Base-by-base conservation (phyloP, 2,888 invertebrate species). In the Acheta domesticus region DNA sequence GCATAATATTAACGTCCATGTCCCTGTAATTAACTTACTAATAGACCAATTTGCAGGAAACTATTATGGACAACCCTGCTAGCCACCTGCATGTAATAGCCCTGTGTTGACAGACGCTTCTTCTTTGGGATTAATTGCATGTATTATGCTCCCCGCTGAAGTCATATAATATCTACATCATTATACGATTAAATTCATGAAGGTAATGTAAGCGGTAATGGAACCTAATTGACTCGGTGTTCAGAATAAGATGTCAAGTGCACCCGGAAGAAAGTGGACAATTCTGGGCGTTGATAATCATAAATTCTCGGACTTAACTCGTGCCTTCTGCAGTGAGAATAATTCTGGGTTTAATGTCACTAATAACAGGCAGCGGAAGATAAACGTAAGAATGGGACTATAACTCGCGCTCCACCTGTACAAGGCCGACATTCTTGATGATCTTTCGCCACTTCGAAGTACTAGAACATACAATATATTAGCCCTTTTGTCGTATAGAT, bases 51-150 rank as follows among this genome's bases (percentile, higher is more conserved):
- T 62, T 19, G 16, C 62, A 62, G 11, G 62, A n/a, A 19, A 62
- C n/a, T 62, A 19, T 62, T n/a, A 62, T 62, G 62, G 3, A n/a
- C 62, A 62, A 62, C 62, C 62, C 62, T 62, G 62, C 14, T 12
- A n/a, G 62, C 14, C 14, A 62, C n/a, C 62, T 19, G 14, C 62
- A 14, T 14, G 62, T 62, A 62, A 62, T 62, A 19, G 62, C 62
- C n/a, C n/a, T 0, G 62, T 62, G 62, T 62, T 14, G 62, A 62
- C 62, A 62, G 62, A 62, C n/a, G n/a, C n/a, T 62, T 62, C 14
- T 62, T 62, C n/a, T 62, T 62, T 62, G n/a, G 62, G 62, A n/a
- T n/a, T 62, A 62, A 62, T 62, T 62, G 62, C n/a, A 62, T 16
- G 62, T 16, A 62, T 62, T 62, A 62, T 62, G 4, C 14, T 62